phyloP scores from a whole-genome alignment of 2,113 vertebrate genomes.

The Furnarius figulus region DNA sequence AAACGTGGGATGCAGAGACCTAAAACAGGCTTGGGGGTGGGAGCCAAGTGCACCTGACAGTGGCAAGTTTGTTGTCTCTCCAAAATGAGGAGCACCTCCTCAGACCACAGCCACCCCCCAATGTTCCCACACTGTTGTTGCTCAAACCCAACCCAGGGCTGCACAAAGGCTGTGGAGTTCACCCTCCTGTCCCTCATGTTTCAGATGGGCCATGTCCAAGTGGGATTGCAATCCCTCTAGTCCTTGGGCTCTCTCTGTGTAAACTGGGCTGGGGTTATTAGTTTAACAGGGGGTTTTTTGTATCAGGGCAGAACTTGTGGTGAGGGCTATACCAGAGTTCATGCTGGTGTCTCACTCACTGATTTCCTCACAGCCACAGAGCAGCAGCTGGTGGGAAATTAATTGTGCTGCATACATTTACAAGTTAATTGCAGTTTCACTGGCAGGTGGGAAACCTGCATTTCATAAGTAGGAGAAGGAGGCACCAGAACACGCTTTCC shows the following conservation, averaged over 20 bases:
- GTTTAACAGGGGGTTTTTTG: rapidly evolving
- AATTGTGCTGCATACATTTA: constrained; percentile 4
- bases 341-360: neutral
- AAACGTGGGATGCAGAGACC: neutral
- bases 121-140: neutral
- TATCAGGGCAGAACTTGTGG: neutral
- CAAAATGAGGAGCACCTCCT: neutral
- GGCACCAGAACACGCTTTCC: neutral
- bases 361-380: neutral
- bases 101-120: rapidly evolving
- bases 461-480: neutral
- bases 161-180: neutral
- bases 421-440: constrained; percentile 29
- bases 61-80: neutral
- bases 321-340: neutral
- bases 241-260: neutral
- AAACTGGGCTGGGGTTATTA: neutral
- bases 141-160: neutral
- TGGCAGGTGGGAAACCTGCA: neutral
- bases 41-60: neutral
- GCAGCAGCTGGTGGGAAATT: constrained; percentile 4
- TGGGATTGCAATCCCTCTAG: neutral
- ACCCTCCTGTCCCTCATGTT: neutral
- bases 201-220: neutral
- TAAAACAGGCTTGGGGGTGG: neutral